A percentile compares a stretch with the other conserved stretches of the same genome.
Evolutionary conservation across 2,797 vertebrate genomes (phyloP).

Genomic region (Hybognathus amarus): DNA sequence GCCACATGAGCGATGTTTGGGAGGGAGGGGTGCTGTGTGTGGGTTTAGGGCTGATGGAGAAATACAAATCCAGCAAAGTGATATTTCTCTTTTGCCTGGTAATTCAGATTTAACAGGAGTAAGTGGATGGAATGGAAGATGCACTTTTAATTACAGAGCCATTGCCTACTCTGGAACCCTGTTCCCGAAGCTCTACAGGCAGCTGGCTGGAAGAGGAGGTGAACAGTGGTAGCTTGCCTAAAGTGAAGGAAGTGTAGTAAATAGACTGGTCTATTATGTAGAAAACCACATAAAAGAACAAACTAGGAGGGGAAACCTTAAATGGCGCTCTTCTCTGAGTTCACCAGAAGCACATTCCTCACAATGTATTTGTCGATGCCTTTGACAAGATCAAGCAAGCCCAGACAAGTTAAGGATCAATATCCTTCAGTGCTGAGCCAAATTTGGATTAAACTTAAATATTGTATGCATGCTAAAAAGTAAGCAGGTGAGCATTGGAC

Average conservation of each 20-base stretch:
- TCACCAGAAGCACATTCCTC: slow-evolving; percentile 20
- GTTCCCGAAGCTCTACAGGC: slow-evolving; percentile 87
- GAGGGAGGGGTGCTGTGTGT: slow-evolving; percentile 61
- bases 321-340: slow-evolving; percentile 26
- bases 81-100: slow-evolving; percentile 84
- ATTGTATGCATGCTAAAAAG: not conserved
- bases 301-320: not conserved
- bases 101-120: slow-evolving; percentile 92
- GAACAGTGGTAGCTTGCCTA: too few relatives aligned
- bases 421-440: not conserved
- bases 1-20: slow-evolving; percentile 55
- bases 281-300: slow-evolving; percentile 68
- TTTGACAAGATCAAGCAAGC: slow-evolving; percentile 17
- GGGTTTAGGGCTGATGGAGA: slow-evolving; percentile 73
- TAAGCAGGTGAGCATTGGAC: not conserved
- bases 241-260: too few relatives aligned
- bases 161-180: slow-evolving; percentile 89
- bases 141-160: slow-evolving; percentile 88
- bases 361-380: slow-evolving; percentile 36
- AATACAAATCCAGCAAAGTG: slow-evolving; percentile 86
- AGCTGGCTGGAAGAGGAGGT: slow-evolving; percentile 64
- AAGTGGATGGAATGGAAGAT: slow-evolving; percentile 85
- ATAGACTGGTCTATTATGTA: slow-evolving; percentile 64
- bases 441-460: not conserved
- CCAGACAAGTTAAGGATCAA: slow-evolving; percentile 37